Evolutionary conservation across 2,888 invertebrate genomes (phyloP).

Genomic region (Operophtera brumata): DNA sequence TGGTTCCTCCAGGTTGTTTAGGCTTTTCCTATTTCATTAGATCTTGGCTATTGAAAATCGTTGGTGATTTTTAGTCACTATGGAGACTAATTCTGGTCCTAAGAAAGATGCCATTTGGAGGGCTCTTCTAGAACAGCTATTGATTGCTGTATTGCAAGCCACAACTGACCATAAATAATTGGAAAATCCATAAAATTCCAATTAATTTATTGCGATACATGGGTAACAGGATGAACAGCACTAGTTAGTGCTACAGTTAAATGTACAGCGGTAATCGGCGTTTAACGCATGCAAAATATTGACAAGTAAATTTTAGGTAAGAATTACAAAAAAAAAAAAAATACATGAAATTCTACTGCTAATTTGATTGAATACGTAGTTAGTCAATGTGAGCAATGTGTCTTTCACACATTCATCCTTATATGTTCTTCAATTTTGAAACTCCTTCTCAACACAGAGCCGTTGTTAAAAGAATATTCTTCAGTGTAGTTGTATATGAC

Average conservation of each 20-base stretch:
- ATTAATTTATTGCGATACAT: too few relatives aligned
- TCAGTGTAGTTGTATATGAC: constrained; percentile 75
- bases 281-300: too few relatives aligned
- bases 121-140: constrained; percentile 80
- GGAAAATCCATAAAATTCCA: constrained; percentile 82
- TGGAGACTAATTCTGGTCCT: constrained; percentile 83
- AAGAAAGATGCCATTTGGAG: constrained; percentile 72
- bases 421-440: constrained; percentile 52
- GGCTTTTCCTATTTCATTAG: constrained; percentile 77
- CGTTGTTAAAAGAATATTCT: constrained; percentile 45
- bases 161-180: constrained; percentile 85
- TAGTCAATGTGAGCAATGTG: too few relatives aligned
- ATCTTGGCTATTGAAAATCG: constrained; percentile 49
- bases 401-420: too few relatives aligned
- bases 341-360: too few relatives aligned
- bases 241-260: too few relatives aligned
- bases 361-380: too few relatives aligned
- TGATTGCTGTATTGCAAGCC: constrained; percentile 84
- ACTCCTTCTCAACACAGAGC: constrained; percentile 42
- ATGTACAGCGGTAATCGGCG: too few relatives aligned
- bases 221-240: too few relatives aligned
- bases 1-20: constrained; percentile 69
- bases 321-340: too few relatives aligned
- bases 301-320: too few relatives aligned
- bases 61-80: constrained; percentile 60